Evolutionary conservation across 2,797 vertebrate genomes (phyloP).

Genomic region (Anableps anableps): DNA sequence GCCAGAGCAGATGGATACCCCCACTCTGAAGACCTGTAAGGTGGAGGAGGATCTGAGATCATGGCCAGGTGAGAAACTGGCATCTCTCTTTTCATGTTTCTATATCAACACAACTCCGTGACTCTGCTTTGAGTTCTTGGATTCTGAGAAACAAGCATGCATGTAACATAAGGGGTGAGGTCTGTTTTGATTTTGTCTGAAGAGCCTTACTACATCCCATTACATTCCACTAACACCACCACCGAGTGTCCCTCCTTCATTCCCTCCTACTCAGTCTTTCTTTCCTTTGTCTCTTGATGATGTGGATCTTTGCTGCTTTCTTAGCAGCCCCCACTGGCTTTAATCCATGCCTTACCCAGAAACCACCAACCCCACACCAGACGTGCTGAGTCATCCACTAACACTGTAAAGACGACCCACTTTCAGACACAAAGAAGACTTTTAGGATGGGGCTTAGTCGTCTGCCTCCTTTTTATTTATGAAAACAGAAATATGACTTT

Average conservation of each 20-base stretch:
- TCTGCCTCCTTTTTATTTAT: slow-evolving; percentile 22
- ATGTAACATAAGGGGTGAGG: slow-evolving; percentile 2
- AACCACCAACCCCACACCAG: slow-evolving; percentile 57
- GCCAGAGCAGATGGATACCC: slow-evolving; percentile 82
- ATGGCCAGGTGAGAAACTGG: slow-evolving; percentile 80
- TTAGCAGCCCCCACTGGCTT: slow-evolving; percentile 32
- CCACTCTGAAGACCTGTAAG: slow-evolving; percentile 84
- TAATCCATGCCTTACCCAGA: slow-evolving; percentile 39
- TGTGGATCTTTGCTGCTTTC: slow-evolving; percentile 39
- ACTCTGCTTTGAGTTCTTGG: neutral
- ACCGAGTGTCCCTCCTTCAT: slow-evolving; percentile 34
- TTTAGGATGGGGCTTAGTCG: slow-evolving; percentile 8
- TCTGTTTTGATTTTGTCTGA: slow-evolving; percentile 53
- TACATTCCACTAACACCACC: slow-evolving; percentile 63
- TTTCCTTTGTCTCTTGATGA: slow-evolving; percentile 47
- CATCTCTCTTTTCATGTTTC: neutral
- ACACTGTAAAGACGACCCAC: slow-evolving; percentile 36
- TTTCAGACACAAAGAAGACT: slow-evolving; percentile 26
- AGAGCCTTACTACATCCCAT: slow-evolving; percentile 55
- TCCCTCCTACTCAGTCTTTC: slow-evolving; percentile 33
- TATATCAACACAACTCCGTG: neutral
- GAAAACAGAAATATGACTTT: slow-evolving; percentile 7
- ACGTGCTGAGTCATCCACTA: slow-evolving; percentile 62
- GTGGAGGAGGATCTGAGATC: slow-evolving; percentile 85
- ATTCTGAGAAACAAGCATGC: neutral